Percentiles rank a stretch among this genome's conserved stretches.
phyloP scores from a whole-genome alignment of 53 echinoderm and acorn worm genomes.

The Pentamera pediparva region DNA sequence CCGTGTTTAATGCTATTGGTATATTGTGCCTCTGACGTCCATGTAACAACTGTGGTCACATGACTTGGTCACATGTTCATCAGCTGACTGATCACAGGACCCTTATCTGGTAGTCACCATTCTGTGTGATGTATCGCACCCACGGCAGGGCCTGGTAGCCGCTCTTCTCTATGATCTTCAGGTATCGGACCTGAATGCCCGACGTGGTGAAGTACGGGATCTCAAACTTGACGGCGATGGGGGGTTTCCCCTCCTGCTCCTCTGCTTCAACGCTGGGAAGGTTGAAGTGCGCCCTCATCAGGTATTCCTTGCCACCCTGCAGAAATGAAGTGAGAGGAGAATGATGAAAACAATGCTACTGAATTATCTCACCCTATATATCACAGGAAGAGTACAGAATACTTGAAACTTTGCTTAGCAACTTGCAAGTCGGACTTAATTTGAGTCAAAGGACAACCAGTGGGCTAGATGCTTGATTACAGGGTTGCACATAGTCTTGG shows the following conservation, averaged over 20 bases:
- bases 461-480: neutral
- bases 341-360: neutral
- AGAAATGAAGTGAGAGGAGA: neutral
- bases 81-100: constrained; percentile 47
- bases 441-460: neutral
- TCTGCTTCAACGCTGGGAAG: constrained; percentile 92
- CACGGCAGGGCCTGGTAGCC: constrained; percentile 99
- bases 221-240: constrained; percentile 95
- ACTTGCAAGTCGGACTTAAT: too few species aligned
- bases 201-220: constrained; percentile 99
- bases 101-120: constrained; percentile 97
- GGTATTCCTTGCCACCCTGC: constrained; percentile 97
- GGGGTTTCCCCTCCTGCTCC: constrained; percentile 83
- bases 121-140: constrained; percentile 99
- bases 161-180: constrained; percentile 99
- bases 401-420: too few species aligned
- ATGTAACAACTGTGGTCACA: too few species aligned
- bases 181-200: constrained; percentile 96
- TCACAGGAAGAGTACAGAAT: neutral
- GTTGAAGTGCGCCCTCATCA: constrained; percentile 99
- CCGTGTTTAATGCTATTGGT: too few species aligned
- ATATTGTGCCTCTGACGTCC: too few species aligned
- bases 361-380: neutral
- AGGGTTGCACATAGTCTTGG: too few species aligned
- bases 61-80: too few species aligned